Base-by-base conservation (phyloP, 1,140 invertebrate species). In the Drosophila bipectinata region DNA sequence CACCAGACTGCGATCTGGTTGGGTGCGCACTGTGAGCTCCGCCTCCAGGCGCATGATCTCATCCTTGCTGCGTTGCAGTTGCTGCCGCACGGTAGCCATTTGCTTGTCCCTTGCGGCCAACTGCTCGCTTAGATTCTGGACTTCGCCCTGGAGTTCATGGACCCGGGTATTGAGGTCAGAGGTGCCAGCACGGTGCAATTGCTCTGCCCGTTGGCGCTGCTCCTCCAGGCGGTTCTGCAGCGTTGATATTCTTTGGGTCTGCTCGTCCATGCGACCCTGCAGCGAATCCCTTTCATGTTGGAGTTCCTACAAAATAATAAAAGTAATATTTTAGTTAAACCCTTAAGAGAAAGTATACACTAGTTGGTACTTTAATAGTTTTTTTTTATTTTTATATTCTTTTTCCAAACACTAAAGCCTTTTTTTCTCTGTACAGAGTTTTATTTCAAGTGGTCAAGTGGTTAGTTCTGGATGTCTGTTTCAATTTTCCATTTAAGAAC, bases 201-300 rank as follows among this genome's bases (percentile, higher is more conserved):
- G 94, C 56, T 96, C 95, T 1, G 95, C 95, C 45, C 94, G 94
- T 72, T 95, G 94, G 6, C 96, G 93, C 75, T 96, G 95, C 74
- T 96, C 95, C 88, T 97, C 96, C 32, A 97, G 92, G 14, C 96
- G 94, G 58, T 95, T 95, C 66, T 96, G 95, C 72, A 97, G 93
- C 1, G 95, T 94, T 44, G 96, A 96, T 57, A 97, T 95, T 81
- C 96, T 94, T 57, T 96, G 94, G 57, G 97, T 93, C 89, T 97
- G 96, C 82, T 97, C 95, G 24, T 96, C 95, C 68, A 96, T 94
- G 44, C 95, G 95, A 69, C 95, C 94, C 87, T 97, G 96, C 47
- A 97, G 92, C 28, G 95, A 94, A 76, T 97, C 96, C 18, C 96
- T 94, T 79, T 97, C 96, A 41, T 95, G 94, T 72, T 95, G 94